Evolutionary conservation across 2,888 invertebrate genomes (phyloP).

Genomic region (Chromoteleia sp.): DNA sequence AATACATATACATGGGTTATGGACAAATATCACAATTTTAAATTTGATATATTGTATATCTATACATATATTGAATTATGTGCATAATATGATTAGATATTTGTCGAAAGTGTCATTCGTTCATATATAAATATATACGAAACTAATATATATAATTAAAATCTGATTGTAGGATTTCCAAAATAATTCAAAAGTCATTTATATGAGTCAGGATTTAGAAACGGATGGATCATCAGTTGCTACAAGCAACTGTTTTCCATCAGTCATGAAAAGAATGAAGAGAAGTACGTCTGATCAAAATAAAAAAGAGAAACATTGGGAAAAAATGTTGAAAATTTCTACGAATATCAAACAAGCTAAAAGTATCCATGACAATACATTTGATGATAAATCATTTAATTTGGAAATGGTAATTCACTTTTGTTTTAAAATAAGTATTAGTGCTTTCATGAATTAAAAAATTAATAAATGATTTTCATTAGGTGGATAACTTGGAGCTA

Average conservation of each 20-base stretch:
- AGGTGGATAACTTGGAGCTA: background rate
- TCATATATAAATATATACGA: no score
- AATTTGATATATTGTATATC: background rate
- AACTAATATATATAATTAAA: no score
- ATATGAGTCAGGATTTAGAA: conserved; percentile 70
- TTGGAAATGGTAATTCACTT: conserved; percentile 2
- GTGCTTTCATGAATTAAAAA: background rate
- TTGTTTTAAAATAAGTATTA: background rate
- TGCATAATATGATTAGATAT: background rate
- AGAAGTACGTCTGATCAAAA: conserved; percentile 14
- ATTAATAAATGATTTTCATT: background rate
- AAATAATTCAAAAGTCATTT: conserved; percentile 71
- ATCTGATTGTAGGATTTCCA: conserved; percentile 32
- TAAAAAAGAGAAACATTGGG: conserved; percentile 16
- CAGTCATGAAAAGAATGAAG: conserved; percentile 54
- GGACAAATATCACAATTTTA: no score
- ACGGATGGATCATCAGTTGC: conserved; percentile 30
- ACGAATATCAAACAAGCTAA: background rate
- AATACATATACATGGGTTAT: no score
- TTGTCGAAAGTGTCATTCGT: no score
- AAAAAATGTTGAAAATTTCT: background rate
- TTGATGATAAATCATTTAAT: background rate
- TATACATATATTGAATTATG: background rate
- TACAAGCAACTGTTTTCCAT: conserved; percentile 47
- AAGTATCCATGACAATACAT: background rate